Conservation (phyloP, 2,888 invertebrate species). For the Scotopteryx bipunctaria region DNA sequence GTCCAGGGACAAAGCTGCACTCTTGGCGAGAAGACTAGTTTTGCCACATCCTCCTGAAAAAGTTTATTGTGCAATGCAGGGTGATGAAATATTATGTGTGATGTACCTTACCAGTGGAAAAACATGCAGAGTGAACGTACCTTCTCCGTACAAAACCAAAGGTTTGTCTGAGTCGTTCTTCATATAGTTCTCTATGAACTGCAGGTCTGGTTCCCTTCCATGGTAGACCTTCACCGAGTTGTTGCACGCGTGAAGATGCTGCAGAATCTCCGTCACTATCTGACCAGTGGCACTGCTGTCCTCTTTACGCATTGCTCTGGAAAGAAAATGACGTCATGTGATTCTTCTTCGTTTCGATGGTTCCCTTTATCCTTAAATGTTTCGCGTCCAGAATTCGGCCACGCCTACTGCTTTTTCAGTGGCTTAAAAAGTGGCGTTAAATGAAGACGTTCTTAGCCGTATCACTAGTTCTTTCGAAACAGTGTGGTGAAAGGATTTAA, state of each 20-base stretch:
- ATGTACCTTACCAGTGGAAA: not conserved
- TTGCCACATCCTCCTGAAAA: constrained; percentile 95
- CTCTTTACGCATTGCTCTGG: constrained; percentile 95
- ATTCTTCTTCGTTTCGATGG: too few species aligned
- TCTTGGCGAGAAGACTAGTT: constrained; percentile 96
- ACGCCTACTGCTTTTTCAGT: too few species aligned
- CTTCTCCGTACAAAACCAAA: constrained; percentile 95
- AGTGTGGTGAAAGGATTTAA: too few species aligned
- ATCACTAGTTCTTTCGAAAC: too few species aligned
- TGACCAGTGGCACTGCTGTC: constrained; percentile 97
- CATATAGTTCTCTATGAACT: constrained; percentile 92
- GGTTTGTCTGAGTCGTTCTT: constrained; percentile 93
- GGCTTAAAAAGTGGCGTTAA: too few species aligned
- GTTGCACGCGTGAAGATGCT: constrained; percentile 97
- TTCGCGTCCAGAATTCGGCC: too few species aligned
- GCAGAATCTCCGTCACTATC: constrained; percentile 96
- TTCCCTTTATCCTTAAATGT: too few species aligned
- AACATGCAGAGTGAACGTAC: constrained; percentile 38
- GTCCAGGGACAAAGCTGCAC: constrained; percentile 90
- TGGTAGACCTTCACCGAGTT: constrained; percentile 97
- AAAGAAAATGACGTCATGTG: too few species aligned
- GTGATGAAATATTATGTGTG: not conserved
- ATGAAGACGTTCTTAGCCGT: too few species aligned
- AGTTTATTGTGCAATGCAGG: not conserved
- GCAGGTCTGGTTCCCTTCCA: constrained; percentile 93